Base-by-base conservation (phyloP, 2,797 vertebrate genomes). In the Thamnophis elegans region DNA sequence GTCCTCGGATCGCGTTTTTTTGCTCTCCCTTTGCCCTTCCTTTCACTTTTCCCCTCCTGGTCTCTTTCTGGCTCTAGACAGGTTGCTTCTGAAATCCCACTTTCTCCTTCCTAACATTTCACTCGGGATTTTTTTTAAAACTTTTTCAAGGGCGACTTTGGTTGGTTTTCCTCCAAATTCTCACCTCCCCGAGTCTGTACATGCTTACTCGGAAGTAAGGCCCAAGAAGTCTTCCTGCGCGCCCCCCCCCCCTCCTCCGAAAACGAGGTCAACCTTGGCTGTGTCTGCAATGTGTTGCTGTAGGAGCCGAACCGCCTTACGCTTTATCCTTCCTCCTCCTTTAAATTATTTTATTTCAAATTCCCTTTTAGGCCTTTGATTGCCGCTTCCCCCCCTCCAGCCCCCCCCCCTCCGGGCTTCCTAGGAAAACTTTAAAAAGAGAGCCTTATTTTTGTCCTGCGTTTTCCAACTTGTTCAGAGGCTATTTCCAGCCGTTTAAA, bases 41-140 rank as follows among this genome's bases (percentile, higher is more conserved):
- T 82, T 82, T 96, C 97, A 97, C 96, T 18, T 42, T 47, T 96
- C 95, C 94, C 96, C 97, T 97, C 96, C 97, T 96, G 96, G 95
- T 96, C 96, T 95, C 95, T 94, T 95, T 86, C 92, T 95, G 73
- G 10, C 20, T 47, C 36, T 47, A 9, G 20, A 5, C 36, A 47
- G 73, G 73, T 96, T 97, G 94, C 96, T 95, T 25, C 96, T 95
- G 47, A 82, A 42, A 82, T 47, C 25, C 10, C 36, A 47, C 73
- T 47, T 47, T 82, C 20, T 82, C 22, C 20, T 47, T 95, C 91
- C n/a, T 32, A 55, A 54, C 18, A 20, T 54, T n/a, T n/a, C 51
- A 26, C 13, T 86, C 13, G 12, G 7, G 36, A 25, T 20, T 53
- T 12, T 28, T 59, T 25, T 42, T 32, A 26, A 5, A 51, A 25